A percentile compares a stretch with the other conserved stretches of the same genome.
These are phyloP conservation scores for Ascidia mentula DNA, from an alignment of 23 tunicate species.

Conservation along the genomic window DNA sequence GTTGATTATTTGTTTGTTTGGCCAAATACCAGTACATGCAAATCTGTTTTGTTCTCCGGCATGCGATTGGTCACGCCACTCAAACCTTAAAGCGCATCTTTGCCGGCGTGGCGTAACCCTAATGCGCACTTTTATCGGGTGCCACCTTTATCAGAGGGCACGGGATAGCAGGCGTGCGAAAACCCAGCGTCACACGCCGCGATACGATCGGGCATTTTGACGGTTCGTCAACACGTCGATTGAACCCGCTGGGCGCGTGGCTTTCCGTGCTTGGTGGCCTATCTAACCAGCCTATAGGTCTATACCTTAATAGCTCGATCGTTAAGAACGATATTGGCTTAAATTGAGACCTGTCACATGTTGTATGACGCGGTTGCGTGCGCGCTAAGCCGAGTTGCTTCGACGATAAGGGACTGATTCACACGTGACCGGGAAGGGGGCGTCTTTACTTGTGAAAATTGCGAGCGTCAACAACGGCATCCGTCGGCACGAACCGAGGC, in stretches of 20 bases:
- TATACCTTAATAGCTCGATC: background rate
- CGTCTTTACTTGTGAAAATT: background rate
- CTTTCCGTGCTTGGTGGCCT: too few relatives aligned
- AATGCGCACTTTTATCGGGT: background rate
- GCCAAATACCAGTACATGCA: too few relatives aligned
- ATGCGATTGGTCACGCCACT: constrained; percentile 8
- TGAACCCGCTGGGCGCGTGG: background rate
- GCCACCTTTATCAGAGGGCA: background rate
- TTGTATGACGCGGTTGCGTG: background rate
- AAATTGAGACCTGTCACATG: constrained; percentile 6
- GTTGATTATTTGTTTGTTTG: too few relatives aligned
- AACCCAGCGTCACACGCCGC: background rate
- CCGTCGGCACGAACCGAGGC: background rate
- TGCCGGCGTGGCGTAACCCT: background rate
- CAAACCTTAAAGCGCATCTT: background rate
- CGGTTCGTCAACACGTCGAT: background rate
- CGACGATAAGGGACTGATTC: constrained; percentile 1
- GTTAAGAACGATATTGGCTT: background rate
- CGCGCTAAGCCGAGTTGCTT: background rate
- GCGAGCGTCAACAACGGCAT: background rate
- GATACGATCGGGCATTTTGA: background rate
- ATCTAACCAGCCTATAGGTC: background rate
- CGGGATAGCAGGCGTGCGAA: background rate
- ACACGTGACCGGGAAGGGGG: background rate
- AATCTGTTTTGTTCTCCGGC: constrained; percentile 1